These are phyloP conservation scores for Brachymystax lenok DNA, from an alignment of 2,797 vertebrate genomes.

Conservation along the genomic window DNA sequence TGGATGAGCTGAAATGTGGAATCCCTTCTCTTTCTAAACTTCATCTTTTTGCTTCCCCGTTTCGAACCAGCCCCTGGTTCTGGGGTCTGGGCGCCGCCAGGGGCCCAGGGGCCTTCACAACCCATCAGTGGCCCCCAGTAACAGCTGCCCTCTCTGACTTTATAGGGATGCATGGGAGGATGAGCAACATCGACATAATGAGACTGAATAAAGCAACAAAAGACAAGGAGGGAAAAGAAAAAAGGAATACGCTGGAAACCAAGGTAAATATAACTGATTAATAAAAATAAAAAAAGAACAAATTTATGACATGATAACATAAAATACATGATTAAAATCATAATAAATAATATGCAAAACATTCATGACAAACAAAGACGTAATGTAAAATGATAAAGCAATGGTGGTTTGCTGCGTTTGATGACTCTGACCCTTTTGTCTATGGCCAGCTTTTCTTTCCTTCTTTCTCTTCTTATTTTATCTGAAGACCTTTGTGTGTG, in stretches of 20 bases:
- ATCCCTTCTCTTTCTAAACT: constrained; percentile 97
- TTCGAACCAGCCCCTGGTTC: constrained; percentile 82
- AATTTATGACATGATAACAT: constrained; percentile 41
- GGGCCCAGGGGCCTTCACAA: constrained; percentile 66
- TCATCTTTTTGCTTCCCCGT: constrained; percentile 87
- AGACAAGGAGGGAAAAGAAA: constrained; percentile 63
- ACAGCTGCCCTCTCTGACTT: constrained; percentile 94
- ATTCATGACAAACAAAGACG: background rate
- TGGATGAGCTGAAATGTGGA: constrained; percentile 84
- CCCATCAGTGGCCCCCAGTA: constrained; percentile 86
- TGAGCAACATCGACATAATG: constrained; percentile 79
- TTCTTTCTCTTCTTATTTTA: background rate
- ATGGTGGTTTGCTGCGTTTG: constrained; percentile 22
- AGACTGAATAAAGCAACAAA: constrained; percentile 80
- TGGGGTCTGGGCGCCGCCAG: constrained; percentile 79
- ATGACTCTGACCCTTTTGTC: constrained; percentile 1
- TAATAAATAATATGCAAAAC: constrained; percentile 32
- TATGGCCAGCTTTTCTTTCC: background rate
- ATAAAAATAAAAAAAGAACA: constrained; percentile 67
- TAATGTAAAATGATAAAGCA: constrained; percentile 9
- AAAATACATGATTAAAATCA: constrained; percentile 37
- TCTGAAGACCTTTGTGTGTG: background rate
- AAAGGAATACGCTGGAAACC: constrained; percentile 52
- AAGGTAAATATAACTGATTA: constrained; percentile 41
- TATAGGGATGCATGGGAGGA: constrained; percentile 81